Conservation (phyloP, 2,888 invertebrate genomes). For the Noctua fimbriata region DNA sequence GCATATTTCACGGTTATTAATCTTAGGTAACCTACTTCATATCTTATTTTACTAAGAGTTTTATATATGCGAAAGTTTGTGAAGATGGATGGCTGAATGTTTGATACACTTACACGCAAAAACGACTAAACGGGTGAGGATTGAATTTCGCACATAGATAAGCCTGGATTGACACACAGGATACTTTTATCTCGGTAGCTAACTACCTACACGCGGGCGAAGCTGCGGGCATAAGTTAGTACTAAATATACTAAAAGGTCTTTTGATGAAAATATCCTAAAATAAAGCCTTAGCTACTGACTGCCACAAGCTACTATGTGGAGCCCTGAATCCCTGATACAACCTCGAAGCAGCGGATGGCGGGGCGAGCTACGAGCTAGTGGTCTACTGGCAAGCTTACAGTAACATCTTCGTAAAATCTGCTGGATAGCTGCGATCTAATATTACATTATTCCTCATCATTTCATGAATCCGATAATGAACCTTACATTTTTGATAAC, state of each 20-base stretch:
- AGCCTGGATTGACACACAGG: neutral
- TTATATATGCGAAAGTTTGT: neutral
- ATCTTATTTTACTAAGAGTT: neutral
- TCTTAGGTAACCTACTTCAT: neutral
- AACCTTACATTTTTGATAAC: conserved; percentile 1
- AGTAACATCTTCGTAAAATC: neutral
- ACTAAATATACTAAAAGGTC: neutral
- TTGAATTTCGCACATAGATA: neutral
- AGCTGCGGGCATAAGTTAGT: neutral
- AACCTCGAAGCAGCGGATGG: neutral
- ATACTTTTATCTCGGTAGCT: neutral
- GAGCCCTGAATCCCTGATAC: neutral
- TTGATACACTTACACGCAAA: neutral
- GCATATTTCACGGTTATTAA: no score
- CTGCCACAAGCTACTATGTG: neutral
- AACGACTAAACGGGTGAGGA: neutral
- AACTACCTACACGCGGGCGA: neutral
- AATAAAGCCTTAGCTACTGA: neutral
- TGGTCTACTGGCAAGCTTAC: neutral
- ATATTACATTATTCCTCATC: neutral
- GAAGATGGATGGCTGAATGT: neutral
- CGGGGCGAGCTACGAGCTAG: neutral
- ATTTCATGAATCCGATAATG: neutral
- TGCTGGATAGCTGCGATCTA: neutral
- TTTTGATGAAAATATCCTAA: neutral